Evolutionary conservation across 2,113 vertebrate genomes (phyloP).

Genomic region (Nothocercus nigrocapillus): DNA sequence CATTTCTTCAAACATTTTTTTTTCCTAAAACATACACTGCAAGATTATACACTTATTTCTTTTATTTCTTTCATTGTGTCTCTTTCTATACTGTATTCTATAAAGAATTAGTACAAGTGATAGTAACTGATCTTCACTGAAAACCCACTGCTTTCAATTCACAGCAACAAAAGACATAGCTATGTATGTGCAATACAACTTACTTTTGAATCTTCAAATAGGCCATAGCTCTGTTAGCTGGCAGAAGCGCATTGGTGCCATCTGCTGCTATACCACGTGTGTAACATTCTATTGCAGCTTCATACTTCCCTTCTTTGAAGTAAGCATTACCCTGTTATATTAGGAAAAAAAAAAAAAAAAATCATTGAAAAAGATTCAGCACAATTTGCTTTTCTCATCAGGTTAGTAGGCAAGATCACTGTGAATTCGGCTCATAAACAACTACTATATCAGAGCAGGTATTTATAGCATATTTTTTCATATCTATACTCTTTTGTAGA

Average conservation of each 20-base stretch:
- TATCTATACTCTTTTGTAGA: neutral
- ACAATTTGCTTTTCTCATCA: neutral
- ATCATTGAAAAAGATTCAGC: neutral
- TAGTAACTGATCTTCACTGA: neutral
- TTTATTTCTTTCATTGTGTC: neutral
- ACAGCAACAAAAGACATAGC: neutral
- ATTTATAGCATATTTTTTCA: neutral
- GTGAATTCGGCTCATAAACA: neutral
- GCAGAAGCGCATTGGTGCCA: conserved; percentile 87
- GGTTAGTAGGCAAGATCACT: neutral
- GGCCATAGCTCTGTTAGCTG: conserved; percentile 98
- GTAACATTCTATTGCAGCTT: conserved; percentile 91
- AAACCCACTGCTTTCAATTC: neutral
- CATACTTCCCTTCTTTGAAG: conserved; percentile 96
- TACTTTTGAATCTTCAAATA: conserved; percentile 91
- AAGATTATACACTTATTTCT: neutral
- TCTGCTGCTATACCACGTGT: conserved; percentile 90
- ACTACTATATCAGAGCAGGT: neutral
- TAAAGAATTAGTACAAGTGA: neutral
- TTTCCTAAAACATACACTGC: neutral
- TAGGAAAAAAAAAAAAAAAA: neutral
- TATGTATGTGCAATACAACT: conserved; percentile 16
- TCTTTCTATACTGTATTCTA: neutral
- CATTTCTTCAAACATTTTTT: neutral
- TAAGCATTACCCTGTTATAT: conserved; percentile 89